Base-by-base conservation (phyloP, 2,888 invertebrate genomes). In the Drosophila nigricruria region DNA sequence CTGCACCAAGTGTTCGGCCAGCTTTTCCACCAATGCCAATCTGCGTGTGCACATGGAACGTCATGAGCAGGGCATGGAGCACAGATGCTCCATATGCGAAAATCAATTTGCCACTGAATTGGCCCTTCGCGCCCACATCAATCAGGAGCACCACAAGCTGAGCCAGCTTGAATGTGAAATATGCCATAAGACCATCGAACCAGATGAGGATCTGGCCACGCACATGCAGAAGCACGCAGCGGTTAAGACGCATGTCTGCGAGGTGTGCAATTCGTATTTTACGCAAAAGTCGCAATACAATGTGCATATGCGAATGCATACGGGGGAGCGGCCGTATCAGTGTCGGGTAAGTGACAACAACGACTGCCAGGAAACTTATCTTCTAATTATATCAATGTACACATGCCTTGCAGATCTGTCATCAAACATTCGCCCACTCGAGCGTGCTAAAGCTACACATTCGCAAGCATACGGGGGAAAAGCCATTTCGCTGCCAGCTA, bases 371-470 rank as follows among this genome's bases (percentile, higher is more conserved):
- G 0, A 12, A 5, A 34, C 4, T 8, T 54, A 45, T 49, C 9
- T 14, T 27, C 9, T 42, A 18, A 23, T 45, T 54, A n/a, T 3
- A 36, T 50, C 16, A 9, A 10, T n/a, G 32, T 16, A 25, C 47
- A 20, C n/a, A 1, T 16, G 10, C 6, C 16, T 57, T 72, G 16
- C 57, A 92, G 93, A 91, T 92, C 60, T 92, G 92, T 61, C 91
- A 92, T 73, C 92, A 91, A 59, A 90, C 90, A 1, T 97, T 97
- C 91, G 95, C 97, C 0, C 97, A 97, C 92, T 97, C 97, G 1
- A 97, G 97, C 16, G 97, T 97, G 0, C 93, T 97, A 8, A 97
- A 97, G 93, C 93, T 97, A 57, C 97, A 97, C 91, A 96, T 96
- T 12, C 94, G 97, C 47, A 94, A 96, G 16, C 97, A 97, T 90